These are phyloP conservation scores for Lepilemur septentrionalis DNA, from an alignment of 2,797 vertebrate species.

Conservation along the genomic window DNA sequence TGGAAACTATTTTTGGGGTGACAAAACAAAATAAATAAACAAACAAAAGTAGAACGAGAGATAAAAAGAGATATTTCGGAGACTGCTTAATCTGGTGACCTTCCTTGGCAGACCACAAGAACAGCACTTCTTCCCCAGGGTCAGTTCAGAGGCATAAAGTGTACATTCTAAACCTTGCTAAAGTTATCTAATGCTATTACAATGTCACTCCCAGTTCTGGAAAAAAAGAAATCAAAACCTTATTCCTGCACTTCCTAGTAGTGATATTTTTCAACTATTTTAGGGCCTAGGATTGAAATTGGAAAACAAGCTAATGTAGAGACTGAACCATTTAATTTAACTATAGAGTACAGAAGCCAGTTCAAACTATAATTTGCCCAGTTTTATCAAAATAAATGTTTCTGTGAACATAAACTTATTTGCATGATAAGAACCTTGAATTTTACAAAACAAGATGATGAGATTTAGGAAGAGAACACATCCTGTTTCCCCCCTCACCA, in stretches of 20 bases:
- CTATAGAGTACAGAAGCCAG: neutral
- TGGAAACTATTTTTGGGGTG: neutral
- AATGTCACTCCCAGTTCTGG: neutral
- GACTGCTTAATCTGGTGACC: neutral
- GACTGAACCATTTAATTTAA: neutral
- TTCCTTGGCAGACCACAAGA: neutral
- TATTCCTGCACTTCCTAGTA: neutral
- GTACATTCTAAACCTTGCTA: neutral
- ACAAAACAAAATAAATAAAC: neutral
- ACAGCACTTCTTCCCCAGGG: neutral
- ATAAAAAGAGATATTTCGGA: neutral
- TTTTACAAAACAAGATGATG: neutral
- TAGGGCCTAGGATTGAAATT: neutral
- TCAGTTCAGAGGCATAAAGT: neutral
- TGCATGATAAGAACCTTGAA: neutral
- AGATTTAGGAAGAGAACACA: neutral
- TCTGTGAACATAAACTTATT: slow-evolving; percentile 7
- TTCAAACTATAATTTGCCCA: neutral
- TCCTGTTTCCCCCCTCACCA: neutral
- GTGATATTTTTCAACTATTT: neutral
- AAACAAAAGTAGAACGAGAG: neutral
- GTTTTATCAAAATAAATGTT: slow-evolving; percentile 47
- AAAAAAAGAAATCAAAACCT: neutral
- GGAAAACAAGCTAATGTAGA: neutral
- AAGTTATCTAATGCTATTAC: neutral